Base-by-base conservation (phyloP, 1,140 invertebrate genomes). In the Neodiprion lecontei region DNA sequence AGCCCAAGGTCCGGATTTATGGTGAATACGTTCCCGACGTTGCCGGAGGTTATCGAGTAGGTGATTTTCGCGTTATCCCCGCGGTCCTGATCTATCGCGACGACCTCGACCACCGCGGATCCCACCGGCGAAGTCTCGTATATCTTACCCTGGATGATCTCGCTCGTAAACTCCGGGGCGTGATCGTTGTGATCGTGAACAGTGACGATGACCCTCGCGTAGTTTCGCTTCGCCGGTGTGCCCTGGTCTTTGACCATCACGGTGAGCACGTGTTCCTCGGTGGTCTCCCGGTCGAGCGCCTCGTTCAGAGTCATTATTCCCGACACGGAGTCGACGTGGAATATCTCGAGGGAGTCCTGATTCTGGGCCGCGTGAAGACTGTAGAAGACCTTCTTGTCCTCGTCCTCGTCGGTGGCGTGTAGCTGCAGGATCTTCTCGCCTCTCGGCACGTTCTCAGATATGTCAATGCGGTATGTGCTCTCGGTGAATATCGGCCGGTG, bases 151-250 rank as follows among this genome's bases (percentile, higher is more conserved):
- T 95, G 91, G 11, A 95, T 91, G 67, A 94, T 91, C 79, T 92
- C 90, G 48, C 92, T 91, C 69, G 93, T 92, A 80, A 97, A 97
- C 82, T 94, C 92, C 0, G 97, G 97, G 40, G 92, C 89, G 83
- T 97, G 96, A 84, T 98, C 97, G 87, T 98, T 98, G 78, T 96
- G 93, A 88, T 97, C 97, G 79, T 93, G 91, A 0, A 98, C 95
- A 68, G 91, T 92, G 67, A 98, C 92, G 47, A 93, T 88, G 0
- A 98, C 93, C 78, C 96, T 89, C 2, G 96, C 95, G 83, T 94
- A 96, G 84, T 96, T 96, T 14, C 94, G 89, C 82, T 96, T 95
- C 0, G 95, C 93, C 11, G 94, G 95, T 1, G 94, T 94, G 0
- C 96, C 96, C 80, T 96, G 93, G 87, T 99, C 97, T 77, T 94